Evolutionary conservation across 2,888 invertebrate genomes (phyloP).

Genomic region (Gisinianus flammeolus): DNA sequence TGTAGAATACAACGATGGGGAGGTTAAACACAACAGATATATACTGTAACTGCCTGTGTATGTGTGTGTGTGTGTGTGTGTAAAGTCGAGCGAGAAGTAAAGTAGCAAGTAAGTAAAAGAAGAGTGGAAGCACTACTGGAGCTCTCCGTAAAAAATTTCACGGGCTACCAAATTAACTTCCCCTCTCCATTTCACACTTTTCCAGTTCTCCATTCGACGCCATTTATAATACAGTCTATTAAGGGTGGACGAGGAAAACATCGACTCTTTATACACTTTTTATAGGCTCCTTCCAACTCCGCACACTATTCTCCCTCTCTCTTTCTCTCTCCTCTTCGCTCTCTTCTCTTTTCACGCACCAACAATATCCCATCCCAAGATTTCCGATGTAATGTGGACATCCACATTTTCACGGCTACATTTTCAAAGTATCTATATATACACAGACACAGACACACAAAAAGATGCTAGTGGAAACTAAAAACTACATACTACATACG

Average conservation of each 20-base stretch:
- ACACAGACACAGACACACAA: not conserved
- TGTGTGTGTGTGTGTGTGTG: not conserved
- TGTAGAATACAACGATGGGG: too few species aligned
- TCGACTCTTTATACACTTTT: constrained; percentile 49
- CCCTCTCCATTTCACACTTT: constrained; percentile 59
- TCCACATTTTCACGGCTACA: constrained; percentile 23
- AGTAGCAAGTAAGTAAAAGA: constrained; percentile 21
- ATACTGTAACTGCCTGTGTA: too few species aligned
- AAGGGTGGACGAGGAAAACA: constrained; percentile 42
- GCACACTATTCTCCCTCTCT: constrained; percentile 2
- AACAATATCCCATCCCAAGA: constrained; percentile 29
- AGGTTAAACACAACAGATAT: not conserved
- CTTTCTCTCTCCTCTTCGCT: constrained; percentile 20
- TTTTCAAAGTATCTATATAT: not conserved
- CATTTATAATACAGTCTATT: constrained; percentile 58
- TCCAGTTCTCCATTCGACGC: constrained; percentile 55
- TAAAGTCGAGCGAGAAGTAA: constrained; percentile 14
- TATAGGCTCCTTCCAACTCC: constrained; percentile 37
- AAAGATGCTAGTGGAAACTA: not conserved
- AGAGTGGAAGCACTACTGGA: constrained; percentile 15
- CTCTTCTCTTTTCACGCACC: constrained; percentile 26
- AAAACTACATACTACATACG: not conserved
- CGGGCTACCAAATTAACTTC: constrained; percentile 58
- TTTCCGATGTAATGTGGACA: constrained; percentile 23
- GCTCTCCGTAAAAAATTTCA: constrained; percentile 55